Evolutionary conservation across 2,888 invertebrate species (phyloP).

Genomic region (Schizotus pectinicornis): DNA sequence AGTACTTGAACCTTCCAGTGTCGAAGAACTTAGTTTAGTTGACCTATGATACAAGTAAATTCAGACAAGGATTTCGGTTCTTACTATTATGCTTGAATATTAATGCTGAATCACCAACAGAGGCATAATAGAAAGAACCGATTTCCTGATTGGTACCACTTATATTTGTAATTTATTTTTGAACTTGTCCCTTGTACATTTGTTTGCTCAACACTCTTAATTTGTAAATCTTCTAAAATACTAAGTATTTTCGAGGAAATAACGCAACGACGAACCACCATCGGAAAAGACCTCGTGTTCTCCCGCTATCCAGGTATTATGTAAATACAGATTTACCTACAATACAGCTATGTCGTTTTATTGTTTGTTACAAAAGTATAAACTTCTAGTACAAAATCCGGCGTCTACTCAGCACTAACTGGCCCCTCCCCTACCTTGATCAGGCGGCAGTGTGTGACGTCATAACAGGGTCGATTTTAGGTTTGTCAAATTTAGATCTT

Average conservation of each 20-base stretch:
- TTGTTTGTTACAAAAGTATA: conserved; percentile 22
- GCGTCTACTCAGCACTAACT: neutral
- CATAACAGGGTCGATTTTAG: too few relatives aligned
- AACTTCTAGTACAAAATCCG: conserved; percentile 18
- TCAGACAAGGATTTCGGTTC: conserved; percentile 51
- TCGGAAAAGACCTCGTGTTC: too few relatives aligned
- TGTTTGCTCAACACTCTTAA: neutral
- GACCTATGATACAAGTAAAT: neutral
- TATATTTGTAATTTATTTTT: conserved; percentile 13
- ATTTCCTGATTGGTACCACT: conserved; percentile 4
- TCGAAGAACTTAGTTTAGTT: conserved; percentile 27
- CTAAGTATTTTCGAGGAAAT: too few relatives aligned
- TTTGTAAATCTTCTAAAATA: too few relatives aligned
- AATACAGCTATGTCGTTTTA: neutral
- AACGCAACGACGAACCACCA: too few relatives aligned
- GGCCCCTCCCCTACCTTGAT: too few relatives aligned
- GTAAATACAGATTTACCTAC: conserved; percentile 17
- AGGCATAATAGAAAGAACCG: conserved; percentile 29
- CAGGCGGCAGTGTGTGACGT: too few relatives aligned
- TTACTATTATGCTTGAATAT: conserved; percentile 43
- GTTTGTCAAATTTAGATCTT: too few relatives aligned
- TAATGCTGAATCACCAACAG: conserved; percentile 9
- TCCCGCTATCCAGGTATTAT: conserved; percentile 5
- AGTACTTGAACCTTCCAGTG: conserved; percentile 41
- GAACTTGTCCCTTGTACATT: conserved; percentile 2